phyloP scores from a whole-genome alignment of 1,140 invertebrate genomes.

The Pseudomyrmex sp. region DNA sequence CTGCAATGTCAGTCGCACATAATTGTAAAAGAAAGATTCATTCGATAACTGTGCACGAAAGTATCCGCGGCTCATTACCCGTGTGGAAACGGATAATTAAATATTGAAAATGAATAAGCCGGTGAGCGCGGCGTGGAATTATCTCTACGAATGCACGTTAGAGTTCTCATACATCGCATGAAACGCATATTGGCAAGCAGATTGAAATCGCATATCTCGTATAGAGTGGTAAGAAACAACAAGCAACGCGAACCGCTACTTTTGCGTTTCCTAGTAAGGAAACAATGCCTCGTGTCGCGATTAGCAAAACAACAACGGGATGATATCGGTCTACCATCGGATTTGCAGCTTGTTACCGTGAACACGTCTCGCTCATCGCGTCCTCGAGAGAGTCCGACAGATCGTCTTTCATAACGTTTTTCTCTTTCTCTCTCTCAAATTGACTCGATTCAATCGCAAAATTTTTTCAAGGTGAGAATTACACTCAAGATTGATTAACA shows the following conservation, averaged over 20 bases:
- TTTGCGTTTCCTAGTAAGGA: conserved; percentile 58
- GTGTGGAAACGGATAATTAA: conserved; percentile 25
- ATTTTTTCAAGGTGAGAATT: conserved; percentile 9
- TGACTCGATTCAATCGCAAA: conserved; percentile 3
- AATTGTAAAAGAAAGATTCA: conserved; percentile 26
- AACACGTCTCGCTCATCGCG: conserved; percentile 8
- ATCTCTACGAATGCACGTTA: conserved; percentile 6
- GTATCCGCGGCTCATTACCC: conserved; percentile 17
- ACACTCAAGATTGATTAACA: conserved; percentile 15
- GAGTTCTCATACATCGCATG: conserved; percentile 27
- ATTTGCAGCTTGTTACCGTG: conserved; percentile 43
- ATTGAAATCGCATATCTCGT: conserved; percentile 46
- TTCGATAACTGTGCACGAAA: conserved; percentile 26
- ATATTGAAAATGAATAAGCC: conserved; percentile 41
- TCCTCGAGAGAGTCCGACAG: neutral
- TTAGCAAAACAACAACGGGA: conserved; percentile 54
- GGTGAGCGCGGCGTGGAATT: neutral
- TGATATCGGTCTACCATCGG: conserved; percentile 21
- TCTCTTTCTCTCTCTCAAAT: neutral
- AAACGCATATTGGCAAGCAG: conserved; percentile 32
- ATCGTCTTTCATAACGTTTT: neutral
- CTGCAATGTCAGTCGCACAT: conserved; percentile 17
- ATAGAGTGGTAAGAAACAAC: neutral
- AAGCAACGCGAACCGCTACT: conserved; percentile 24
- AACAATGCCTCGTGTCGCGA: conserved; percentile 71